These are phyloP conservation scores for Pterois miles DNA, from an alignment of 2,797 vertebrate genomes.

Conservation along the genomic window DNA sequence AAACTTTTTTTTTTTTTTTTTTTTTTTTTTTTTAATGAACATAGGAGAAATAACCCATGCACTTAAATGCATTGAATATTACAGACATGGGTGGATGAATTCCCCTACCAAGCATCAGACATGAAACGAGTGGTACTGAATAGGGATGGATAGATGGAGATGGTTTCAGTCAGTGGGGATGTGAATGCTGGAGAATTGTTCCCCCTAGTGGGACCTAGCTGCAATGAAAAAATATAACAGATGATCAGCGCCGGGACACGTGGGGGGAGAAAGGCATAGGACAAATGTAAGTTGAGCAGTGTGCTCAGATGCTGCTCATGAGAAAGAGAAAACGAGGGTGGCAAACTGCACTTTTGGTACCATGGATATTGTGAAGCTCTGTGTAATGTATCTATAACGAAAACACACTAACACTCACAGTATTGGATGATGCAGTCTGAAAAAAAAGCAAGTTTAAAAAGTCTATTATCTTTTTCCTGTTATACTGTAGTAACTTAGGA, in stretches of 20 bases:
- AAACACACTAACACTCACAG: conserved; percentile 84
- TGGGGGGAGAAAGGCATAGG: conserved; percentile 30
- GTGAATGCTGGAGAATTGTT: conserved; percentile 66
- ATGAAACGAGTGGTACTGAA: conserved; percentile 75
- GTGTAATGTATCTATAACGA: conserved; percentile 78
- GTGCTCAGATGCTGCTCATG: conserved; percentile 78
- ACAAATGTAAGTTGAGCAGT: conserved; percentile 68
- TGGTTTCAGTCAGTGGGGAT: conserved; percentile 49
- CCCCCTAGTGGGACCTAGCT: conserved; percentile 70
- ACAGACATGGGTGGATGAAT: conserved; percentile 63
- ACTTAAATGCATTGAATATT: conserved; percentile 77
- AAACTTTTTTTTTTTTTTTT: conserved; percentile 45
- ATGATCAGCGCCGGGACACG: conserved; percentile 34
- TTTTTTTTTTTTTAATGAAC: conserved; percentile 33
- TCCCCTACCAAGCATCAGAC: conserved; percentile 63
- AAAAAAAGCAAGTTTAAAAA: conserved; percentile 69
- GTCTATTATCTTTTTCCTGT: conserved; percentile 76
- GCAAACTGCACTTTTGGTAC: conserved; percentile 88
- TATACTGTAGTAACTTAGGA: conserved; percentile 81
- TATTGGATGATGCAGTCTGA: conserved; percentile 82
- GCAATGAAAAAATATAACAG: conserved; percentile 61
- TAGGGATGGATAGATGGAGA: conserved; percentile 15
- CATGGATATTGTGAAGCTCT: conserved; percentile 82
- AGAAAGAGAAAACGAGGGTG: conserved; percentile 67
- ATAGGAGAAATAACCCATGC: conserved; percentile 80